phyloP scores from a whole-genome alignment of 2,888 invertebrate species.

The Disparrhopalites patrizii region DNA sequence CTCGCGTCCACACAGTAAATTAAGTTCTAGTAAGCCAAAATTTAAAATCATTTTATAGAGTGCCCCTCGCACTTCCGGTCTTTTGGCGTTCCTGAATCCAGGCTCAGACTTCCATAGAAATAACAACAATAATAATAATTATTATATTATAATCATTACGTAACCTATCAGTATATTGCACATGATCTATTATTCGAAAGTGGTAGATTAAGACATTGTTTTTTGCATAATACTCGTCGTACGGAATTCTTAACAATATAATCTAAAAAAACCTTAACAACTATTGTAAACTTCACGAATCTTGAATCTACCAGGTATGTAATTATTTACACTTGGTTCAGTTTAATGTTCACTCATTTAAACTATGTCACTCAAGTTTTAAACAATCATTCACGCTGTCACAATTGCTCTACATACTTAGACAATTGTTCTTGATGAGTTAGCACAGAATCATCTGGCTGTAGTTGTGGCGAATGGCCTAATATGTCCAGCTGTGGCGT shows the following conservation, averaged over 20 bases:
- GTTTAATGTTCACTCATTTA: conserved; percentile 26
- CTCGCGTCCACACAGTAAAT: conserved; percentile 20
- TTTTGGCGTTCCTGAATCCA: conserved; percentile 31
- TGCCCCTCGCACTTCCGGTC: conserved; percentile 25
- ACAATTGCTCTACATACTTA: conserved; percentile 93
- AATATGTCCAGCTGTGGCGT: conserved; percentile 48
- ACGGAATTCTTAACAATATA: conserved; percentile 19
- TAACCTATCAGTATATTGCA: conserved; percentile 31
- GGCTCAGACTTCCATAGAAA: conserved; percentile 32
- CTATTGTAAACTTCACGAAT: conserved; percentile 23
- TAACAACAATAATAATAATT: conserved; percentile 25
- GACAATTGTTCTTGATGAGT: conserved; percentile 92
- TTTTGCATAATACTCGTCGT: conserved; percentile 29
- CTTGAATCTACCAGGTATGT: conserved; percentile 22
- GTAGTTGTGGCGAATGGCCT: conserved; percentile 56
- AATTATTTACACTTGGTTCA: conserved; percentile 31
- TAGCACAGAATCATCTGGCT: conserved; percentile 67
- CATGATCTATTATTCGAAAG: conserved; percentile 26
- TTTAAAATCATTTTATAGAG: conserved; percentile 12
- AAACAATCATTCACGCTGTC: conserved; percentile 39
- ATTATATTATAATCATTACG: background rate
- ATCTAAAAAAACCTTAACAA: conserved; percentile 19
- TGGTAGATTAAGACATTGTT: conserved; percentile 24
- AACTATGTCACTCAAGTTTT: conserved; percentile 7
- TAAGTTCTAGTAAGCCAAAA: conserved; percentile 28